These are phyloP conservation scores for Palloptera scutellata DNA, from an alignment of 2,888 invertebrate species.

Conservation along the genomic window DNA sequence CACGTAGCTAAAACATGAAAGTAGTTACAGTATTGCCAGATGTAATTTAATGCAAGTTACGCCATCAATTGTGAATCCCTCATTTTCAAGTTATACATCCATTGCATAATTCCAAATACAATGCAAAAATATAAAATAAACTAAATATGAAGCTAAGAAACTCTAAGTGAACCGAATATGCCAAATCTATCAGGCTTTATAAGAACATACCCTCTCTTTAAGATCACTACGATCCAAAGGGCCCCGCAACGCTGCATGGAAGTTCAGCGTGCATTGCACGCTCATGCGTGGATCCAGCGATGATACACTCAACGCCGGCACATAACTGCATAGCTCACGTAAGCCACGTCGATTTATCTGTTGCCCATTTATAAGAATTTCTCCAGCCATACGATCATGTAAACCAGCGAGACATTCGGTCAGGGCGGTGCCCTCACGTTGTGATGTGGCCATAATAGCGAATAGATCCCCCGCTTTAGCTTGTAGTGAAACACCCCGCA, in stretches of 20 bases:
- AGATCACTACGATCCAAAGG: conserved; percentile 68
- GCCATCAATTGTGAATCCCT: no score
- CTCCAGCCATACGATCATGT: conserved; percentile 74
- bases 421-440: conserved; percentile 85
- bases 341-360: conserved; percentile 77
- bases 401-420: conserved; percentile 85
- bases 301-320: conserved; percentile 60
- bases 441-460: conserved; percentile 89
- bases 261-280: conserved; percentile 86
- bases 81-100: no score
- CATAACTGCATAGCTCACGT: conserved; percentile 73
- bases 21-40: no score
- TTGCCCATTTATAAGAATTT: conserved; percentile 87
- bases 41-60: no score
- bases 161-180: no score
- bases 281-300: conserved; percentile 77
- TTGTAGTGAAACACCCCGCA: conserved; percentile 77
- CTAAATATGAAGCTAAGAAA: no score
- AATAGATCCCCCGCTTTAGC: conserved; percentile 90
- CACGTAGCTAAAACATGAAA: no score
- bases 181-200: no score
- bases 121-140: no score
- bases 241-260: conserved; percentile 76
- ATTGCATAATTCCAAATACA: no score
- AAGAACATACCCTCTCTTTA: conserved; percentile 78